These are phyloP conservation scores for Noctua janthe DNA, from an alignment of 2,888 invertebrate genomes.

Conservation along the genomic window DNA sequence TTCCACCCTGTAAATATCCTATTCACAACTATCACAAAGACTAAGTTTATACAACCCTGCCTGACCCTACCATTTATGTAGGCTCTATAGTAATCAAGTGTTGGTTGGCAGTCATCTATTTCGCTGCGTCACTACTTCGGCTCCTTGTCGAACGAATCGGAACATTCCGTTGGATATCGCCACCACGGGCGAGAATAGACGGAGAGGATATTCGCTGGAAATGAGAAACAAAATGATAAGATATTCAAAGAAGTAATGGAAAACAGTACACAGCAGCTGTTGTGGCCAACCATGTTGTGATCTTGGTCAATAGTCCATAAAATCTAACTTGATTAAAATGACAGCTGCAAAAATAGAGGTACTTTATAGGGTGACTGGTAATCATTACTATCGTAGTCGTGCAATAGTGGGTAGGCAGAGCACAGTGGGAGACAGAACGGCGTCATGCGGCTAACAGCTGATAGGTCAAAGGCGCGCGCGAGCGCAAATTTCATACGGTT, in stretches of 20 bases:
- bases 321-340: too few species aligned
- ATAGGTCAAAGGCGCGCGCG: too few species aligned
- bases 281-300: too few species aligned
- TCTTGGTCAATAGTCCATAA: too few species aligned
- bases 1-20: neutral
- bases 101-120: conserved; percentile 77
- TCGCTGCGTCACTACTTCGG: conserved; percentile 79
- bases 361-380: too few species aligned
- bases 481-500: too few species aligned
- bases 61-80: conserved; percentile 20
- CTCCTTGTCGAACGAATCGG: conserved; percentile 88
- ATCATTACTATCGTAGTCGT: too few species aligned
- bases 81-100: conserved; percentile 39
- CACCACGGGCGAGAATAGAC: conserved; percentile 96
- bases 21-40: conserved; percentile 40
- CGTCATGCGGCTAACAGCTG: too few species aligned
- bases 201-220: conserved; percentile 93
- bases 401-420: too few species aligned
- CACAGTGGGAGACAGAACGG: too few species aligned
- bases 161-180: conserved; percentile 95
- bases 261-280: too few species aligned
- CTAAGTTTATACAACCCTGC: conserved; percentile 69
- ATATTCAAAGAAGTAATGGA: neutral
- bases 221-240: neutral
- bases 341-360: too few species aligned